phyloP scores from a whole-genome alignment of 1,140 invertebrate genomes.

The Megalonaias nervosa region DNA sequence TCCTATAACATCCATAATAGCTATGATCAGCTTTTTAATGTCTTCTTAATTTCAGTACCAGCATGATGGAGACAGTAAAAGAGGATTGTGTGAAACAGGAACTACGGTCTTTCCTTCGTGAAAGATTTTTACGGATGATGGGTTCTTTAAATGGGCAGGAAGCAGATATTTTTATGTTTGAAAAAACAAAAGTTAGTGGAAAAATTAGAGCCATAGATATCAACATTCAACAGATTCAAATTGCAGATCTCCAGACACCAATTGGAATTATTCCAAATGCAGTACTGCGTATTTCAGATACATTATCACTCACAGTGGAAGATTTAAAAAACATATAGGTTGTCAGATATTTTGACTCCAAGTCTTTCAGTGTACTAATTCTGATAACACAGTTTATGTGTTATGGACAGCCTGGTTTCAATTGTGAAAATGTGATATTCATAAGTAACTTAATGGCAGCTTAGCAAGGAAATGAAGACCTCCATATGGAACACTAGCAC shows the following conservation, averaged over 20 bases:
- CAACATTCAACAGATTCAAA: slow-evolving; percentile 63
- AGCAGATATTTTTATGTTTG: slow-evolving; percentile 54
- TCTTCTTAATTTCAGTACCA: too few species aligned
- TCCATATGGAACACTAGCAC: too few species aligned
- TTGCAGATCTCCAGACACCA: slow-evolving; percentile 63
- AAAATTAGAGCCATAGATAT: slow-evolving; percentile 60
- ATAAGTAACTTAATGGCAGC: too few species aligned
- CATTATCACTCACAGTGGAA: slow-evolving; percentile 53
- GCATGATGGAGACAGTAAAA: too few species aligned
- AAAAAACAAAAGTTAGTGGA: slow-evolving; percentile 57
- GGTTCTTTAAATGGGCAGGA: slow-evolving; percentile 48
- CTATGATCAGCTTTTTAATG: too few species aligned
- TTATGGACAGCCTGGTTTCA: too few species aligned
- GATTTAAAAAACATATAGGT: slow-evolving; percentile 21
- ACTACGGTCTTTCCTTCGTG: slow-evolving; percentile 60
- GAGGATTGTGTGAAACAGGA: slow-evolving; percentile 46
- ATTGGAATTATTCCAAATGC: slow-evolving; percentile 67
- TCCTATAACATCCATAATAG: too few species aligned
- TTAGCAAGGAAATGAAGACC: too few species aligned
- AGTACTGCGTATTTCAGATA: slow-evolving; percentile 65
- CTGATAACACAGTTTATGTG: too few species aligned
- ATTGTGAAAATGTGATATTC: too few species aligned
- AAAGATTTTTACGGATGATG: slow-evolving; percentile 64
- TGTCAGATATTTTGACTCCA: too few species aligned
- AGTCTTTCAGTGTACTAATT: too few species aligned